Evolutionary conservation across 2,113 vertebrate species (phyloP).

Genomic region (Podarcis raffonei): DNA sequence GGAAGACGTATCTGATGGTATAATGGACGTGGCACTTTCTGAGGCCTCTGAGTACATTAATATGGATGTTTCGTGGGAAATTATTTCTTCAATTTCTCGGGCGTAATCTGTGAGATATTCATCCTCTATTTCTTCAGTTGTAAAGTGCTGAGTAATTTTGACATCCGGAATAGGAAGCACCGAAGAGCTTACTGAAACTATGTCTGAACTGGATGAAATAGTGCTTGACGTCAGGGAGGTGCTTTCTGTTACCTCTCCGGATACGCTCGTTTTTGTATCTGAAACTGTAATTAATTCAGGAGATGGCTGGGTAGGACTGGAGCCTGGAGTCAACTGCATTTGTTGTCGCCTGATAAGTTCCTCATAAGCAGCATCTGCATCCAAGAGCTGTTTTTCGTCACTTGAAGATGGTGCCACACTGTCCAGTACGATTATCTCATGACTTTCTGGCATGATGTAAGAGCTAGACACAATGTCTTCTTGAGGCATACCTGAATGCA

Average conservation of each 20-base stretch:
- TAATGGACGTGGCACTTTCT: slow-evolving; percentile 75
- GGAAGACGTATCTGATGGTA: slow-evolving; percentile 76
- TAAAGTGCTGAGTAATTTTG: slow-evolving; percentile 97
- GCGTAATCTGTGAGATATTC: slow-evolving; percentile 83
- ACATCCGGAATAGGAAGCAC: slow-evolving; percentile 95
- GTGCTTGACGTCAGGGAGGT: slow-evolving; percentile 71
- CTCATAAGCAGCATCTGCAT: slow-evolving; percentile 81
- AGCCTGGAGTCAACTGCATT: slow-evolving; percentile 84
- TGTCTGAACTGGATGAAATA: slow-evolving; percentile 75
- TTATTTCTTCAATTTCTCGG: slow-evolving; percentile 84
- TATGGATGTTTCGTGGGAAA: slow-evolving; percentile 84
- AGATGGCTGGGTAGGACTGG: slow-evolving; percentile 83
- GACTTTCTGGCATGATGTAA: slow-evolving; percentile 82
- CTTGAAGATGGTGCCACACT: slow-evolving; percentile 68
- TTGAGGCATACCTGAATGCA: slow-evolving; percentile 76
- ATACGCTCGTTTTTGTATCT: slow-evolving; percentile 67
- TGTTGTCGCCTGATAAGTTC: slow-evolving; percentile 83
- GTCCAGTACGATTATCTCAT: slow-evolving; percentile 84
- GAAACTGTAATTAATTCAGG: slow-evolving; percentile 65
- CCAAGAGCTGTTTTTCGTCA: slow-evolving; percentile 76
- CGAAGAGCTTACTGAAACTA: slow-evolving; percentile 77
- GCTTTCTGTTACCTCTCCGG: slow-evolving; percentile 63
- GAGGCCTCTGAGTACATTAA: slow-evolving; percentile 81
- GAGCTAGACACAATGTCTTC: slow-evolving; percentile 81
- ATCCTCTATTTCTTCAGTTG: slow-evolving; percentile 92